A percentile compares a stretch with the other conserved stretches of the same genome.
Conservation (phyloP, 2,113 vertebrate genomes). For the Carettochelys insculpta region DNA sequence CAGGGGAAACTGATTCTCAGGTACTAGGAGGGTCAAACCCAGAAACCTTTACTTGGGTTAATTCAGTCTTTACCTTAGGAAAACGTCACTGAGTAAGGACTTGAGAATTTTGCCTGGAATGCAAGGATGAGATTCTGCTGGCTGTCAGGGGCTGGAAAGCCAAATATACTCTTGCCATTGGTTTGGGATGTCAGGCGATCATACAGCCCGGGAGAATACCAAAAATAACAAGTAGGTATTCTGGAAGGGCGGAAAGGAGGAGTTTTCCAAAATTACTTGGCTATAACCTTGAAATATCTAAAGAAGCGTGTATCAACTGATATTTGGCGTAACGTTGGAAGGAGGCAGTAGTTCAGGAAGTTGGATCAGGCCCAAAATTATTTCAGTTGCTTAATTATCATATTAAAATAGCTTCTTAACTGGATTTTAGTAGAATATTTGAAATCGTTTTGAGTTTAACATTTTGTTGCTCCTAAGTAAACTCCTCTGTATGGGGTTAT, state of each 20-base stretch:
- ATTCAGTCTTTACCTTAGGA: not conserved
- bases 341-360: not conserved
- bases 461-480: constrained; percentile 23
- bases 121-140: not conserved
- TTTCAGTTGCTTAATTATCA: constrained; percentile 16
- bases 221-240: not conserved
- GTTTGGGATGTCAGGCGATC: not conserved
- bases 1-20: not conserved
- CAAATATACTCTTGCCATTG: not conserved
- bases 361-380: not conserved
- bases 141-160: not conserved
- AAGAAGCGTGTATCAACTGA: not conserved
- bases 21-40: not conserved
- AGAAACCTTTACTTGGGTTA: not conserved
- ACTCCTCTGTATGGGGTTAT: constrained; percentile 42
- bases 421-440: constrained; percentile 19
- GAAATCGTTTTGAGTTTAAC: constrained; percentile 20
- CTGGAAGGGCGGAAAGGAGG: not conserved
- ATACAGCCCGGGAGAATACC: not conserved
- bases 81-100: not conserved
- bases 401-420: not conserved
- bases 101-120: not conserved
- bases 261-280: not conserved
- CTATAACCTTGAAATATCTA: not conserved
- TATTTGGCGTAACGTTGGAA: rapidly evolving